Evolutionary conservation across 2,888 invertebrate genomes (phyloP), one percentile per base, ranked within the genome.

Genomic region (Drosophila setosimentum): DNA sequence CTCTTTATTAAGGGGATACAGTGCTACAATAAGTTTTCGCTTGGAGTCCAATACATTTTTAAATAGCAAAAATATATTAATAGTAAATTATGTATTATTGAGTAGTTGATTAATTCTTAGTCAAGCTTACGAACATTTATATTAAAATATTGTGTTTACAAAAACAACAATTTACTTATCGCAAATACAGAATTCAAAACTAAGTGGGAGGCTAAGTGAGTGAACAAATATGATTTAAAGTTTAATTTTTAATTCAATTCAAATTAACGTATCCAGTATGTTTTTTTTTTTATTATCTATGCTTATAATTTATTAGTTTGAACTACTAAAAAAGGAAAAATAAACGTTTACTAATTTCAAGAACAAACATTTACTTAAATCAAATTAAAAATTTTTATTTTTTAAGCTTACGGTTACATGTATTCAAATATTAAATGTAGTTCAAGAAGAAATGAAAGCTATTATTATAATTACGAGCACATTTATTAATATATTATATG

Each of bases 361-460:
- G 5, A 49, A 33, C 55, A 53, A 7, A 53, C 53, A 48, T 63
- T 66, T 49, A 18, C 59, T n/a, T 7, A 30, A 21, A 18, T 59
- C 2, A 24, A n/a, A 48, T n/a, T n/a, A n/a, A 54, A 32, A 33
- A 27, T 27, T 21, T 10, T 40, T 21, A 11, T n/a, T 10, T n/a
- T 40, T 40, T 2, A n/a, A n/a, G 10, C 4, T 33, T 13, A 33
- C 33, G 13, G 13, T 11, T 13, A 33, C 13, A 10, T 10, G 21
- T 21, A 13, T 21, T 45, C 2, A 24, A 16, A 45, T 8, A 8
- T 8, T 24, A 1, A 8, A 8, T 16, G 4, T 16, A 16, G 45
- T 45, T 21, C 45, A 45, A 4, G 21, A 13, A 13, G 21, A 45
- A 45, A 16, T 45, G 7, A 45, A 24, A 16, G 21, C 16, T 24